These are phyloP conservation scores for Melolontha melolontha DNA, from an alignment of 2,888 invertebrate genomes.

Conservation along the genomic window DNA sequence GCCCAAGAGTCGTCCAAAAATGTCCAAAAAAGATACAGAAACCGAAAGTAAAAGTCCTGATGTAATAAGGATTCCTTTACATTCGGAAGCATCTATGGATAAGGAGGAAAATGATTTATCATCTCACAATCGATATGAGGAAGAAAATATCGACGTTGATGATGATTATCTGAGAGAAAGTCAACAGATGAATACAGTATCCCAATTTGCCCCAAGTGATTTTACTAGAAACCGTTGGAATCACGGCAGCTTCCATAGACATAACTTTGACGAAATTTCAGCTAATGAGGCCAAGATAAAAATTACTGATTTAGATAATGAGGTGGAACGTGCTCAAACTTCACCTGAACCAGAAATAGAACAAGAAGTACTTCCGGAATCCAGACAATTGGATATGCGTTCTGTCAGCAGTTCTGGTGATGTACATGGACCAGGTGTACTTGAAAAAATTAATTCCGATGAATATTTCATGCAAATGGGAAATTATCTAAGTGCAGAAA, in stretches of 20 bases:
- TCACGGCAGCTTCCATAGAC: constrained; percentile 61
- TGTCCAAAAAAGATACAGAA: constrained; percentile 51
- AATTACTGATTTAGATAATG: constrained; percentile 38
- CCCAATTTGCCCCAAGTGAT: constrained; percentile 52
- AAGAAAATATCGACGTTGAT: constrained; percentile 63
- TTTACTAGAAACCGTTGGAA: constrained; percentile 61
- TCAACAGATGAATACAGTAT: constrained; percentile 62
- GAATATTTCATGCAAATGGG: constrained; percentile 89
- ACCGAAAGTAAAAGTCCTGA: constrained; percentile 51
- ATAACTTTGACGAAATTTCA: constrained; percentile 36
- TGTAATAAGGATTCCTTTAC: constrained; percentile 60
- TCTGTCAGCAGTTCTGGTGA: constrained; percentile 47
- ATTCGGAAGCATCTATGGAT: constrained; percentile 61
- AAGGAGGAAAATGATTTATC: constrained; percentile 56
- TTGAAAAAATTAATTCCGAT: constrained; percentile 89
- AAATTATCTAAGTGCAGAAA: constrained; percentile 81
- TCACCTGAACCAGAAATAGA: constrained; percentile 38
- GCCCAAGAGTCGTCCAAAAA: constrained; percentile 17
- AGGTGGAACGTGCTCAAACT: constrained; percentile 25
- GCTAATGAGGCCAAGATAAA: constrained; percentile 53
- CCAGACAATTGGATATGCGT: constrained; percentile 25
- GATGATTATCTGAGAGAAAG: constrained; percentile 70
- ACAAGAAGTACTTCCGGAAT: constrained; percentile 42
- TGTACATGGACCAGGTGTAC: constrained; percentile 70
- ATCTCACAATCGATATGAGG: constrained; percentile 61